A percentile compares a stretch with the other conserved stretches of the same genome.
Conservation (phyloP, 2,797 vertebrate genomes). For the Acipenser oxyrinchus region DNA sequence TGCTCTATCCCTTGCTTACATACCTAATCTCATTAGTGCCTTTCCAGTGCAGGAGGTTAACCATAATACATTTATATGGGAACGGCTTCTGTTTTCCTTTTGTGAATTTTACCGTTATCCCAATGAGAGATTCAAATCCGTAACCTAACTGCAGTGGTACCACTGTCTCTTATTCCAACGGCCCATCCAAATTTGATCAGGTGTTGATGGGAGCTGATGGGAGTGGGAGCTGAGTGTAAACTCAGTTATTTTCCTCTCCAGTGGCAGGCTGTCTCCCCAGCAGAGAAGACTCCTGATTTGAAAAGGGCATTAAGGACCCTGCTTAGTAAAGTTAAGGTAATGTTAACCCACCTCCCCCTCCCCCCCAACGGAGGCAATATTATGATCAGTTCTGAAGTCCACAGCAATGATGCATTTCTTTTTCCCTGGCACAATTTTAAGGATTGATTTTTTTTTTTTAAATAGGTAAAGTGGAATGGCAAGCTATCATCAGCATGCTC, state of each 20-base stretch:
- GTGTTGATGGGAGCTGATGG: neutral
- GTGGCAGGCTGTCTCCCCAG: conserved; percentile 71
- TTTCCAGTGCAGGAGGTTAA: too few relatives aligned
- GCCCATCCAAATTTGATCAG: neutral
- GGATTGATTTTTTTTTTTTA: neutral
- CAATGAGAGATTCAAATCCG: neutral
- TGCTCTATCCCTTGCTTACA: too few relatives aligned
- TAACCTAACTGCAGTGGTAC: neutral
- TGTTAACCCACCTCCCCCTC: conserved; percentile 30
- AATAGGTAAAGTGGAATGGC: conserved; percentile 15
- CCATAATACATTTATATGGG: too few relatives aligned
- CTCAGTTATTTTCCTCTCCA: conserved; percentile 61
- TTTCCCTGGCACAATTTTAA: neutral
- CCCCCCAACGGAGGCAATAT: neutral
- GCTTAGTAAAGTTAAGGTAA: conserved; percentile 81
- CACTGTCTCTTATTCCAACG: neutral
- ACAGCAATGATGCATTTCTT: neutral
- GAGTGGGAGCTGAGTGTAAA: conserved; percentile 57
- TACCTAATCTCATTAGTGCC: too few relatives aligned
- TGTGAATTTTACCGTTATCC: neutral
- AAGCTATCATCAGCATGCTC: conserved; percentile 23
- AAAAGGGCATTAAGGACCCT: conserved; percentile 76
- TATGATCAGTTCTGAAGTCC: neutral
- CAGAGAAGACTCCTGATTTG: conserved; percentile 77
- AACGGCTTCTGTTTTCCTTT: too few relatives aligned